These are phyloP conservation scores for Tenthredo distinguenda DNA, from an alignment of 2,888 invertebrate species.

Conservation along the genomic window DNA sequence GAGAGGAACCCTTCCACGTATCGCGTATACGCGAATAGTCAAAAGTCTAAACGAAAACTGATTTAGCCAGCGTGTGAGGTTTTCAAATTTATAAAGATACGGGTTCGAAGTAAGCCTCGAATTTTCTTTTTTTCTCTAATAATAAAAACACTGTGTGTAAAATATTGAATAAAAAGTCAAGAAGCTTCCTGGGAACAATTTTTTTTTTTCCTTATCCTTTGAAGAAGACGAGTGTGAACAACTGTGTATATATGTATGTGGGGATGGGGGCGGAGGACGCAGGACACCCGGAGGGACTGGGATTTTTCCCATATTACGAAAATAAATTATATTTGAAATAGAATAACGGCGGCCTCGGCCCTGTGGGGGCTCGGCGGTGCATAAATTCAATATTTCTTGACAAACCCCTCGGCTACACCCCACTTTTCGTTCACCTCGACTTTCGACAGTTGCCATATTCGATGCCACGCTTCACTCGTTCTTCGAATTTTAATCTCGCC, in stretches of 20 bases:
- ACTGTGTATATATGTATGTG: background rate
- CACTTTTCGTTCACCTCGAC: slow-evolving; percentile 14
- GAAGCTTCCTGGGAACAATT: background rate
- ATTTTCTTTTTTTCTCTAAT: background rate
- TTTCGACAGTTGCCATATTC: slow-evolving; percentile 41
- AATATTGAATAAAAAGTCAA: background rate
- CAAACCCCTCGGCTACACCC: slow-evolving; percentile 40
- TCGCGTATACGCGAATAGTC: slow-evolving; percentile 9
- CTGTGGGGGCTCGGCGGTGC: slow-evolving; percentile 31
- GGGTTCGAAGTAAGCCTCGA: background rate
- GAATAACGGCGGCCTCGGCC: slow-evolving; percentile 34
- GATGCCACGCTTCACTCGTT: slow-evolving; percentile 3
- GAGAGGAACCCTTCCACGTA: background rate
- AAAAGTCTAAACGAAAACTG: background rate
- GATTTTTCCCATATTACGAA: slow-evolving; percentile 48
- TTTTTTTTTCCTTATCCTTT: background rate
- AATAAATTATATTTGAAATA: slow-evolving; percentile 49
- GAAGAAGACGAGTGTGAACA: background rate
- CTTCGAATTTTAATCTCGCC: slow-evolving; percentile 17
- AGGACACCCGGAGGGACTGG: background rate
- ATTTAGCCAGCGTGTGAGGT: background rate
- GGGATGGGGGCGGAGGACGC: background rate
- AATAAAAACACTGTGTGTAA: background rate
- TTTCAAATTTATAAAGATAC: background rate
- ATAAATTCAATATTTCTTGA: slow-evolving; percentile 49